Evolutionary conservation across 2,113 vertebrate species (phyloP).

Genomic region (Plecturocebus donacophilus): DNA sequence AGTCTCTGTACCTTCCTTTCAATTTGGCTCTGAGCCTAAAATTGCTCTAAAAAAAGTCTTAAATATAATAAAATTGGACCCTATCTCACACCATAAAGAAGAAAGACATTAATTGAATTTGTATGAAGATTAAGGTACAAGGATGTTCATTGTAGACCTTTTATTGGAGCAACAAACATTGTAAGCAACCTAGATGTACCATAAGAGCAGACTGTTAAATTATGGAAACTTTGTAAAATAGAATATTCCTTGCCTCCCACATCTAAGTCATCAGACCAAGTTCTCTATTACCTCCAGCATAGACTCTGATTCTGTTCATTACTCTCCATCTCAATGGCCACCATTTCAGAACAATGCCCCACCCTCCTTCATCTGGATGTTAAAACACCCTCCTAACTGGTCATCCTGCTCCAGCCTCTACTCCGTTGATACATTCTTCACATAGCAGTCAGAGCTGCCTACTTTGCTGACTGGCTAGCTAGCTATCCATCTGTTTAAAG

Average conservation of each 20-base stretch:
- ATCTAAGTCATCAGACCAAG: constrained; percentile 31
- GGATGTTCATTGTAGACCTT: constrained; percentile 54
- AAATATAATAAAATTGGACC: neutral
- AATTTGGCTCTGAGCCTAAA: neutral
- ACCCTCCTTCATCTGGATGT: neutral
- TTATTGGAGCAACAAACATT: constrained; percentile 34
- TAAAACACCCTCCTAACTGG: neutral
- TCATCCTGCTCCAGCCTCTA: neutral
- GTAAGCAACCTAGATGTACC: constrained; percentile 39
- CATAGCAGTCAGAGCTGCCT: neutral
- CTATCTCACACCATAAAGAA: neutral
- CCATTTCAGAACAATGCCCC: neutral
- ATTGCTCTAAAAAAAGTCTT: neutral
- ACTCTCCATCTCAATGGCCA: neutral
- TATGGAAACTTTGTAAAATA: constrained; percentile 4
- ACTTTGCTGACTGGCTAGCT: neutral
- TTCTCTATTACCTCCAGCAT: neutral
- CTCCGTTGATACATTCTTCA: neutral
- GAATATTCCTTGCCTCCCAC: constrained; percentile 58
- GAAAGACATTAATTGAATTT: constrained; percentile 50
- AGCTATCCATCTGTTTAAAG: neutral
- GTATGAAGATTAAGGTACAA: constrained; percentile 38
- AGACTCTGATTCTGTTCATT: neutral
- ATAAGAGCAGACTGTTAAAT: constrained; percentile 56
- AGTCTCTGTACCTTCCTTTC: neutral